These are phyloP conservation scores for Cromileptes altivelis DNA, from an alignment of 2,113 vertebrate genomes.

Conservation along the genomic window DNA sequence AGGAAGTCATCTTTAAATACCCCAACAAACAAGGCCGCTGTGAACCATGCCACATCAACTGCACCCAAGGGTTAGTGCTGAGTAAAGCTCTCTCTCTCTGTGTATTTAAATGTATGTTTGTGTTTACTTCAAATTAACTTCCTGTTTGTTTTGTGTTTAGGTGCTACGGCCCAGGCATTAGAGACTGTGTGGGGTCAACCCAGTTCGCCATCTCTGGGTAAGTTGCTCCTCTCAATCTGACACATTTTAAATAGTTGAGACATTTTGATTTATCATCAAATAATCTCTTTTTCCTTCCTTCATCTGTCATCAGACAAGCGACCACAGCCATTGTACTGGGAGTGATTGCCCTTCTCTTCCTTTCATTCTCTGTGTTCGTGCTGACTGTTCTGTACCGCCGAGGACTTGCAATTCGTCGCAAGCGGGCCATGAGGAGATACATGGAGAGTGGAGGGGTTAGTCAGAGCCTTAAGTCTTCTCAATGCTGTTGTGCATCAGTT, in stretches of 20 bases:
- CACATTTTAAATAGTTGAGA: neutral
- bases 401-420: conserved; percentile 92
- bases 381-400: conserved; percentile 90
- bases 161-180: conserved; percentile 86
- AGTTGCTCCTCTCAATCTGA: conserved; percentile 6
- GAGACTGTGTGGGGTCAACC: conserved; percentile 81
- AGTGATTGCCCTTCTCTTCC: conserved; percentile 84
- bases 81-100: neutral
- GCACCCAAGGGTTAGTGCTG: conserved; percentile 87
- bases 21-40: conserved; percentile 85
- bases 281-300: neutral
- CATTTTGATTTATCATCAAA: neutral
- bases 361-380: conserved; percentile 83
- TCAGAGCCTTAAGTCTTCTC: neutral
- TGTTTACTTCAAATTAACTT: neutral
- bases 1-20: conserved; percentile 92
- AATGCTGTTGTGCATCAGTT: neutral
- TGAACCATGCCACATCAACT: conserved; percentile 90
- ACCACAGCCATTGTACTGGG: conserved; percentile 87
- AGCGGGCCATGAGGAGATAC: conserved; percentile 94
- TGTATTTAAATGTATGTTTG: neutral
- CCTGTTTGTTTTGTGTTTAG: conserved; percentile 68
- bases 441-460: conserved; percentile 91
- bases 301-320: conserved; percentile 78
- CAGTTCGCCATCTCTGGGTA: conserved; percentile 60